Evolutionary conservation across 2,113 vertebrate species (phyloP).

Genomic region (Ageneiosus marmoratus): DNA sequence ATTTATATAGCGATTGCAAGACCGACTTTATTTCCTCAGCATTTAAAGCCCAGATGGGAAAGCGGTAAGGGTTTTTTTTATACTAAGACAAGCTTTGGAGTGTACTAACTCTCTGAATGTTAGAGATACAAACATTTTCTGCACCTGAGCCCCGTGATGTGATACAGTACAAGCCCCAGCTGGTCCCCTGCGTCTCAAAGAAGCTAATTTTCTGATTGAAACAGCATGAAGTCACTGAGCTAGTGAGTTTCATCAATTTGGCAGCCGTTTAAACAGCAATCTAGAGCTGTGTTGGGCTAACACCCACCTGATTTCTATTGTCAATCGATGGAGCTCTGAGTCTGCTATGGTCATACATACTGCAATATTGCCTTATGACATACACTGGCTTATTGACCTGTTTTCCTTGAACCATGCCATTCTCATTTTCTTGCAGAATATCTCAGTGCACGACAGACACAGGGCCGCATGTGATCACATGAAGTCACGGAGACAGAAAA

Average conservation of each 20-base stretch:
- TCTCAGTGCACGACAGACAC: conserved; percentile 44
- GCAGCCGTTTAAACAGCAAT: conserved; percentile 69
- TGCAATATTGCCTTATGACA: conserved; percentile 69
- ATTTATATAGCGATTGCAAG: conserved; percentile 25
- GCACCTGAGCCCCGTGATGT: conserved; percentile 1
- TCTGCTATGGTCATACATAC: conserved; percentile 70
- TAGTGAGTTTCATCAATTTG: conserved; percentile 64
- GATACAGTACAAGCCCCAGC: conserved; percentile 10
- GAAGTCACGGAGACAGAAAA: not conserved
- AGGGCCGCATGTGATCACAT: not conserved
- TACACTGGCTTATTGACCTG: conserved; percentile 71
- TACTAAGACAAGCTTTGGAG: conserved; percentile 1
- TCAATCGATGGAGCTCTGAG: conserved; percentile 70
- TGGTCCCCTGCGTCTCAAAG: conserved; percentile 21
- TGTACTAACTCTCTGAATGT: conserved; percentile 4
- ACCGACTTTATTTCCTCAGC: conserved; percentile 13
- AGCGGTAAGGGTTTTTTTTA: not conserved
- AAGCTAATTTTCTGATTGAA: conserved; percentile 34
- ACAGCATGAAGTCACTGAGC: conserved; percentile 27
- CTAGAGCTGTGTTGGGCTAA: conserved; percentile 59
- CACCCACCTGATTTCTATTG: conserved; percentile 64
- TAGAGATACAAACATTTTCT: conserved; percentile 23
- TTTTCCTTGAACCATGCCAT: conserved; percentile 61
- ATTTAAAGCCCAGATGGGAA: conserved; percentile 15
- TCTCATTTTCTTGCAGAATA: conserved; percentile 64